These are phyloP conservation scores for Hypena proboscidalis DNA, from an alignment of 2,888 invertebrate genomes.

Conservation along the genomic window DNA sequence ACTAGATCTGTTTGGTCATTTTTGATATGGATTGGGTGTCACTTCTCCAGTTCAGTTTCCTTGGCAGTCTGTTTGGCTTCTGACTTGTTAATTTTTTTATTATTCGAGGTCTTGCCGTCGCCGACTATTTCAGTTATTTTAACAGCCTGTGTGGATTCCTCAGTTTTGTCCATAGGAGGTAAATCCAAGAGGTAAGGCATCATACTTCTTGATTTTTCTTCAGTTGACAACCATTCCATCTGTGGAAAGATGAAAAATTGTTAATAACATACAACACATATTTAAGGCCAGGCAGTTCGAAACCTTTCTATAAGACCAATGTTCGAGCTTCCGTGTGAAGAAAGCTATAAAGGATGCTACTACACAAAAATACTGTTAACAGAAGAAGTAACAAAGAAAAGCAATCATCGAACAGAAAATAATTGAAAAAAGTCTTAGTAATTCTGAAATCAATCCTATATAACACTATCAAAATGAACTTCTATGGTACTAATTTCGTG, in stretches of 20 bases:
- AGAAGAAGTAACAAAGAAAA: too few species aligned
- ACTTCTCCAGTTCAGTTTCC: constrained; percentile 67
- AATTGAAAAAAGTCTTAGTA: too few species aligned
- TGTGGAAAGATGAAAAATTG: constrained; percentile 33
- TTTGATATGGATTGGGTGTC: constrained; percentile 52
- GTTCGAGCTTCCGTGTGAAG: too few species aligned
- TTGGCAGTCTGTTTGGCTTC: constrained; percentile 40
- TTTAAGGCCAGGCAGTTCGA: too few species aligned
- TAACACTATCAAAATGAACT: too few species aligned
- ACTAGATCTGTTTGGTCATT: constrained; percentile 38
- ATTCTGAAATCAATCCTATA: too few species aligned
- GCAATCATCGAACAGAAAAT: too few species aligned
- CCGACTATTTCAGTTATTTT: constrained; percentile 41
- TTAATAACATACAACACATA: too few species aligned
- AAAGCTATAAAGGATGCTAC: too few species aligned
- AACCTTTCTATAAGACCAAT: too few species aligned
- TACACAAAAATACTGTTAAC: too few species aligned
- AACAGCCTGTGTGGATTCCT: constrained; percentile 18
- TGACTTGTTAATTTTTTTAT: constrained; percentile 1
- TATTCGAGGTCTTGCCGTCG: constrained; percentile 36
- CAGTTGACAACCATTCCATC: constrained; percentile 81
- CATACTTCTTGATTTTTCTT: constrained; percentile 79
- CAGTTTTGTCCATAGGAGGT: constrained; percentile 61
- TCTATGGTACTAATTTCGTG: too few species aligned
- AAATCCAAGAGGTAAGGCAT: constrained; percentile 76